phyloP scores from a whole-genome alignment of 2,888 invertebrate species.

The Tipula unca region DNA sequence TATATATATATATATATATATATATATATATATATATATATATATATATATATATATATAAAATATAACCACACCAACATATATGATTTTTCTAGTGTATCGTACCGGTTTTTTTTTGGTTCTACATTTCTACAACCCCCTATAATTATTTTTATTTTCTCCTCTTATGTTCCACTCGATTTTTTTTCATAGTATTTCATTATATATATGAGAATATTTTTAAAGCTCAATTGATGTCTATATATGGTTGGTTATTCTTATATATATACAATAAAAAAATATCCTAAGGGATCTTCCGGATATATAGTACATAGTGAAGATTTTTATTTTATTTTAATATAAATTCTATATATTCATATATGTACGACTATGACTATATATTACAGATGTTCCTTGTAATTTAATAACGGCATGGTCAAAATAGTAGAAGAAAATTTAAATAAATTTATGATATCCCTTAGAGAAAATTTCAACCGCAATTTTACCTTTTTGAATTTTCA shows the following conservation, averaged over 20 bases:
- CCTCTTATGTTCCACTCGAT: background rate
- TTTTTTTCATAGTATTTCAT: background rate
- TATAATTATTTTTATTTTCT: background rate
- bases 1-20: background rate
- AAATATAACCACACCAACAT: background rate
- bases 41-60: background rate
- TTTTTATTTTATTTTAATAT: background rate
- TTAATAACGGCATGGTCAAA: background rate
- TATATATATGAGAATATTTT: background rate
- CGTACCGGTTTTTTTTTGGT: background rate
- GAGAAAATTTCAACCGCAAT: background rate
- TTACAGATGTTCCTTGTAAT: background rate
- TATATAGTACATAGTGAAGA: background rate
- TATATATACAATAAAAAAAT: background rate
- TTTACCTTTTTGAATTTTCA: background rate
- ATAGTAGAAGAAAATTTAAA: slow-evolving; percentile 14
- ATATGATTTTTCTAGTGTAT: background rate
- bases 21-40: background rate
- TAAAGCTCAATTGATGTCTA: background rate
- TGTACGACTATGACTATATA: too few relatives aligned
- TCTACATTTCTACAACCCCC: background rate
- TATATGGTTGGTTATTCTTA: background rate
- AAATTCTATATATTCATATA: background rate
- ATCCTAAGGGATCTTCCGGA: background rate
- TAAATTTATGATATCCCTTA: background rate